Evolutionary conservation across 37 sponge, comb jelly and placozoan species (phyloP).

Genomic region (Aphrocallistes beatrix): DNA sequence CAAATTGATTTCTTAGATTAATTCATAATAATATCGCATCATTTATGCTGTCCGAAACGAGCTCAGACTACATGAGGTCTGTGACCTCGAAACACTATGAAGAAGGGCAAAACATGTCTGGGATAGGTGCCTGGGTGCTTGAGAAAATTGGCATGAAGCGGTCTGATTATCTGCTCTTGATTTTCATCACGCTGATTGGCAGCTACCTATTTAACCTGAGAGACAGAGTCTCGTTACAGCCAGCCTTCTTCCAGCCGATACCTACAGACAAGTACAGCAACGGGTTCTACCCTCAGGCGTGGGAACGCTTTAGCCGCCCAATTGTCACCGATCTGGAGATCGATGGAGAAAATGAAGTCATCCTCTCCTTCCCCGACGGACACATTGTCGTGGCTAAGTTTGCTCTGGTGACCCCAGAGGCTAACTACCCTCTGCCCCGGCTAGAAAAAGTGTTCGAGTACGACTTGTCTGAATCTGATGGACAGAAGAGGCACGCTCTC

Average conservation of each 20-base stretch:
- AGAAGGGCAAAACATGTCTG: background rate
- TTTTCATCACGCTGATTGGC: background rate
- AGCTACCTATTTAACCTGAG: conserved; percentile 10
- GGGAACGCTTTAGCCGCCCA: background rate
- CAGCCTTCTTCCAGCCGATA: conserved; percentile 3
- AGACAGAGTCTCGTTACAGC: conserved; percentile 14
- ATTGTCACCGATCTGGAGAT: background rate
- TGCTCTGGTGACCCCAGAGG: background rate
- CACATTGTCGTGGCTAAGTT: background rate
- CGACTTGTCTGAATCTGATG: background rate
- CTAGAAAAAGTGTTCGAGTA: background rate
- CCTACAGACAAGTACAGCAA: background rate
- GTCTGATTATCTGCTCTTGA: background rate
- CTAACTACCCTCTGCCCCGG: background rate
- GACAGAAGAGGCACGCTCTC: background rate
- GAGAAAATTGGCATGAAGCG: conserved; percentile 6
- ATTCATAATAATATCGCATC: too few relatives aligned
- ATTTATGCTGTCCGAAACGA: background rate
- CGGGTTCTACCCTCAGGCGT: background rate
- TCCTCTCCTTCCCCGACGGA: background rate
- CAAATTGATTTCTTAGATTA: too few relatives aligned
- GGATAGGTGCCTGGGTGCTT: background rate
- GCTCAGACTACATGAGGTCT: background rate
- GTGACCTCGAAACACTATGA: background rate
- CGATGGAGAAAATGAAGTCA: background rate